Conservation (phyloP, 2,113 vertebrate species). For the Mormoops blainvillei region DNA sequence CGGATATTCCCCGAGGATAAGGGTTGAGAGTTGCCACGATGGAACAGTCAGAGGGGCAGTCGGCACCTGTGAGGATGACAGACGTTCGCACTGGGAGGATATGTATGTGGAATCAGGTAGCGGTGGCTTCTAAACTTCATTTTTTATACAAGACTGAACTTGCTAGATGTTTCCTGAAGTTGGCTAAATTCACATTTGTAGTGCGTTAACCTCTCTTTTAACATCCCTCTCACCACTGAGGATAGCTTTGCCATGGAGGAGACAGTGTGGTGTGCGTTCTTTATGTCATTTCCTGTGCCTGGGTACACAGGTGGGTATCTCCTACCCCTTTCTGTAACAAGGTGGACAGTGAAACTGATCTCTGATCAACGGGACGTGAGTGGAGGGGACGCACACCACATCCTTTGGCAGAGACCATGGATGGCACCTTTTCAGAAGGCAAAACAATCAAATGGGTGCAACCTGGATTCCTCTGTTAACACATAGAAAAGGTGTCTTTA, state of each 20-base stretch:
- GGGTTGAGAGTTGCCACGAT: background rate
- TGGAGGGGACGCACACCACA: rapidly evolving
- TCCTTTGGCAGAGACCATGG: background rate
- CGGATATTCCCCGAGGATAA: background rate
- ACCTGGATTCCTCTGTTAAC: background rate
- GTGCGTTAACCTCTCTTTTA: background rate
- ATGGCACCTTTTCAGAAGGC: background rate
- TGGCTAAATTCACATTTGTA: background rate
- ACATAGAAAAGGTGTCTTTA: background rate
- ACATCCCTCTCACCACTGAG: background rate
- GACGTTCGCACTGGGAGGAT: background rate
- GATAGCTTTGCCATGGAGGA: background rate
- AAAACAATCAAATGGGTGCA: background rate
- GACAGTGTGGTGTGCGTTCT: background rate
- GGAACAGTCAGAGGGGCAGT: background rate
- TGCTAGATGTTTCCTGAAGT: background rate
- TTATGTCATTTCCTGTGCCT: background rate
- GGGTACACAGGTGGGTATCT: background rate
- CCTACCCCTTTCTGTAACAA: background rate
- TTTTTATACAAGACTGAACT: background rate
- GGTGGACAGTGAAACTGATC: background rate
- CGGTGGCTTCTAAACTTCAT: background rate
- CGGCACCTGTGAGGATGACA: background rate
- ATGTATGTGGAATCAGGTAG: background rate
- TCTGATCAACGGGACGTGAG: background rate